phyloP scores from a whole-genome alignment of 2,797 vertebrate genomes.

The Pyrocephalus nanus region DNA sequence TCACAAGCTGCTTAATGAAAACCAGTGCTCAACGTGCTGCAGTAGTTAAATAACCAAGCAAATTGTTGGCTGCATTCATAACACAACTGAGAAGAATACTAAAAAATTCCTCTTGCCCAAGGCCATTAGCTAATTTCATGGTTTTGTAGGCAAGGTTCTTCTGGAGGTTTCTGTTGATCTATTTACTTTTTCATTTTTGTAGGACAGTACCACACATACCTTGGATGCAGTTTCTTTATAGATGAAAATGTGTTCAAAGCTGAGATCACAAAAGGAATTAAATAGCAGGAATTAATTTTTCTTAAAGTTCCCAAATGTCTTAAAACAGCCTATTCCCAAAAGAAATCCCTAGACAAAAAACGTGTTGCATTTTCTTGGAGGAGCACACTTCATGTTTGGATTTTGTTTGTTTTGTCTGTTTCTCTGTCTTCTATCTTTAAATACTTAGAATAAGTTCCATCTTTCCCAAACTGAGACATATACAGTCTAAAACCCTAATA shows the following conservation, averaged over 20 bases:
- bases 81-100: background rate
- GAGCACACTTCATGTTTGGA: background rate
- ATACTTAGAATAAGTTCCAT: background rate
- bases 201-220: background rate
- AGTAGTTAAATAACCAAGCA: background rate
- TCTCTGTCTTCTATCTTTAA: background rate
- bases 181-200: background rate
- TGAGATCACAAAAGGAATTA: background rate
- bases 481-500: background rate
- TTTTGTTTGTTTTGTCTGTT: background rate
- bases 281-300: background rate
- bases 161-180: background rate
- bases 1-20: background rate
- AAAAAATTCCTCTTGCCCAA: background rate
- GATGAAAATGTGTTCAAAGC: background rate
- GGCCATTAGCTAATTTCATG: background rate
- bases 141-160: background rate
- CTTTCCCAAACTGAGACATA: background rate
- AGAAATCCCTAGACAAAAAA: background rate
- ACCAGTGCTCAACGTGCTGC: background rate
- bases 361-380: background rate
- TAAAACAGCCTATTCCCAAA: background rate
- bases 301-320: background rate
- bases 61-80: background rate
- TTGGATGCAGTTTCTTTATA: background rate